Percentiles rank a stretch among this genome's conserved stretches.
Conservation (phyloP, 2,888 invertebrate species). For the Diploptera punctata region DNA sequence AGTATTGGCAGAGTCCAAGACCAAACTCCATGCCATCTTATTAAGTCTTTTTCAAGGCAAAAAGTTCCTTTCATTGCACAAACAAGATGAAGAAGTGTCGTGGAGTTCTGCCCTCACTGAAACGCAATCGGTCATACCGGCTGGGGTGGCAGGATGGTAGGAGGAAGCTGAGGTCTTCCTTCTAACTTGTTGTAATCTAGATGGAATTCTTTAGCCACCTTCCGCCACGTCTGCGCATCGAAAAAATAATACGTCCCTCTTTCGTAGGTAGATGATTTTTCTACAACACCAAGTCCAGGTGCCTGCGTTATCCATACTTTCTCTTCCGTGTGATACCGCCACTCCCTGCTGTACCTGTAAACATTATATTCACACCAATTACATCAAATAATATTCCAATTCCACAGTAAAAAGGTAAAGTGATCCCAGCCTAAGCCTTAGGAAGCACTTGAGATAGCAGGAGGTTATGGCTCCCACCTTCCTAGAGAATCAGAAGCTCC, state of each 20-base stretch:
- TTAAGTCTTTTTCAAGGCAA: too few relatives aligned
- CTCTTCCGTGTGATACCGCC: conserved; percentile 99
- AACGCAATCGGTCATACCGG: conserved; percentile 44
- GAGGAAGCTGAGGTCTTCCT: conserved; percentile 83
- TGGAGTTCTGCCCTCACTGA: conserved; percentile 1
- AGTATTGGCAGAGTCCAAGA: conserved; percentile 10
- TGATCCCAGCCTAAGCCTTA: too few relatives aligned
- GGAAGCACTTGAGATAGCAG: too few relatives aligned
- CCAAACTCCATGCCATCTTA: not conserved
- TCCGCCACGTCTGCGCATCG: conserved; percentile 98
- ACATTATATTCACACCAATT: not conserved
- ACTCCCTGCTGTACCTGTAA: conserved; percentile 93
- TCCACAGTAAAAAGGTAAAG: too few relatives aligned
- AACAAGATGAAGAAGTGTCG: not conserved
- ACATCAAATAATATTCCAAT: too few relatives aligned
- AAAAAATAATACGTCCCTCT: conserved; percentile 99
- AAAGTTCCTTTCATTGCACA: not conserved
- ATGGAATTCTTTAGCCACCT: conserved; percentile 98
- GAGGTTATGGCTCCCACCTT: too few relatives aligned
- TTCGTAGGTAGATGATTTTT: conserved; percentile 96
- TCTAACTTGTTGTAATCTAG: conserved; percentile 99
- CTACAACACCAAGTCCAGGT: conserved; percentile 91
- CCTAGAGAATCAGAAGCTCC: too few relatives aligned
- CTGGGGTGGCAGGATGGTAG: conserved; percentile 65
- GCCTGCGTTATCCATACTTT: conserved; percentile 99